Conservation (phyloP, 2,888 invertebrate species). For the Amblyjoppa proteus region DNA sequence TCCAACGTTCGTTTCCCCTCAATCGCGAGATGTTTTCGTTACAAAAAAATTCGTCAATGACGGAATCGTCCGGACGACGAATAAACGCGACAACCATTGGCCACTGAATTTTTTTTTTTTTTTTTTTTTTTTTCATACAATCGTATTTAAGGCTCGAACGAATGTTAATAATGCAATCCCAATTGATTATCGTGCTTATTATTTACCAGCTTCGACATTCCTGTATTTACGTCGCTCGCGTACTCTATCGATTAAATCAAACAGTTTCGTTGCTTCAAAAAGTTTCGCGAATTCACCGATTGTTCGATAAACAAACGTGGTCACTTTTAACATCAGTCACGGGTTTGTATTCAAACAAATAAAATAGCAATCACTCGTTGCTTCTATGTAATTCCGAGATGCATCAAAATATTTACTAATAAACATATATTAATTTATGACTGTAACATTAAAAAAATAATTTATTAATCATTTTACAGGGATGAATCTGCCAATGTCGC, state of each 20-base stretch:
- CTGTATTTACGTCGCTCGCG: conserved; percentile 20
- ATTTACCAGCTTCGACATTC: not conserved
- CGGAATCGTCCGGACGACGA: conserved; percentile 19
- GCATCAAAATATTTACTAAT: no score
- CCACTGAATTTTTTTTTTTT: conserved; percentile 19
- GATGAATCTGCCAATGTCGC: conserved; percentile 87
- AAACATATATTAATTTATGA: no score
- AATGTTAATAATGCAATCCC: no score
- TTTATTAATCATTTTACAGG: conserved; percentile 68
- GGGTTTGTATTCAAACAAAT: conserved; percentile 66
- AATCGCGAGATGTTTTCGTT: not conserved
- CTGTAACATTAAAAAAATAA: not conserved
- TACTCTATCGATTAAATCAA: conserved; percentile 12
- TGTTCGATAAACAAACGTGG: conserved; percentile 14
- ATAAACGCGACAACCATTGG: not conserved
- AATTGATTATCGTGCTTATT: not conserved
- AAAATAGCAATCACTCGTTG: conserved; percentile 17
- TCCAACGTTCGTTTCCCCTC: not conserved
- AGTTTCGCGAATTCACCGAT: conserved; percentile 18
- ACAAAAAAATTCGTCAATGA: conserved; percentile 41
- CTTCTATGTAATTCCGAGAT: conserved; percentile 28
- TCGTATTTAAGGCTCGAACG: not conserved
- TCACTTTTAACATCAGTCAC: conserved; percentile 53
- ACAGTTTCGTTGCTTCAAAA: not conserved
- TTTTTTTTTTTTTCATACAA: conserved; percentile 32